Evolutionary conservation across 2,113 vertebrate species (phyloP).

Genomic region (Rallus limicola): DNA sequence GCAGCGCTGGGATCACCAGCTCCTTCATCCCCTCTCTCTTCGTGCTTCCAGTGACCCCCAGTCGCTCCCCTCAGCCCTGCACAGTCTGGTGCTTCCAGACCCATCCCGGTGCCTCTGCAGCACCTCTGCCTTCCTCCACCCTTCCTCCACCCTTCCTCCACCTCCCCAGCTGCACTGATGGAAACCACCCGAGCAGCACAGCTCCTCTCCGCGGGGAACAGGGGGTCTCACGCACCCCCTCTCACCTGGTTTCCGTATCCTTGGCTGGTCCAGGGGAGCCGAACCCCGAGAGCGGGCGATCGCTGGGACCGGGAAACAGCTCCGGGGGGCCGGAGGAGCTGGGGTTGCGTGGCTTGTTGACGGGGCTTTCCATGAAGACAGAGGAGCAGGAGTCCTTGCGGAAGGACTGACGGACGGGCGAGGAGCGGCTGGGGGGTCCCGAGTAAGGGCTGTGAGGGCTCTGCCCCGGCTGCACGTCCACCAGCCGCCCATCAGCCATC

Average conservation of each 20-base stretch:
- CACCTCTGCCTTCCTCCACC: background rate
- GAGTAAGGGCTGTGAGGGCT: conserved; percentile 88
- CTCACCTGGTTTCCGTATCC: conserved; percentile 88
- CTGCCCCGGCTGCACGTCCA: conserved; percentile 83
- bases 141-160: background rate
- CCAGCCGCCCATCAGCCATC: conserved; percentile 79
- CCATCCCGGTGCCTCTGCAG: background rate
- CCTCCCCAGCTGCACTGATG: accelerated
- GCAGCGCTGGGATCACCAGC: background rate
- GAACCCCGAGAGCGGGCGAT: conserved; percentile 83
- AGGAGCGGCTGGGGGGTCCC: conserved; percentile 87
- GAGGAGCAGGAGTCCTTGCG: conserved; percentile 95
- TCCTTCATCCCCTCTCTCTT: background rate
- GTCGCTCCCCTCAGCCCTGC: background rate
- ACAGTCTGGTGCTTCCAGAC: accelerated
- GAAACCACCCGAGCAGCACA: accelerated
- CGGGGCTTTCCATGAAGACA: conserved; percentile 89
- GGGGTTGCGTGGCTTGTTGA: conserved; percentile 84
- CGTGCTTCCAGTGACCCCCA: background rate
- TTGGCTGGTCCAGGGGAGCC: conserved; percentile 83
- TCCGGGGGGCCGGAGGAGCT: conserved; percentile 80
- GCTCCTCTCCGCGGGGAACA: accelerated
- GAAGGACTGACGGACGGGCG: conserved; percentile 91
- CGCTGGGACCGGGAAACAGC: conserved; percentile 83
- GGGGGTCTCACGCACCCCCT: accelerated